These are phyloP conservation scores for Apodemia mormo DNA, from an alignment of 2,888 invertebrate genomes.

Conservation along the genomic window DNA sequence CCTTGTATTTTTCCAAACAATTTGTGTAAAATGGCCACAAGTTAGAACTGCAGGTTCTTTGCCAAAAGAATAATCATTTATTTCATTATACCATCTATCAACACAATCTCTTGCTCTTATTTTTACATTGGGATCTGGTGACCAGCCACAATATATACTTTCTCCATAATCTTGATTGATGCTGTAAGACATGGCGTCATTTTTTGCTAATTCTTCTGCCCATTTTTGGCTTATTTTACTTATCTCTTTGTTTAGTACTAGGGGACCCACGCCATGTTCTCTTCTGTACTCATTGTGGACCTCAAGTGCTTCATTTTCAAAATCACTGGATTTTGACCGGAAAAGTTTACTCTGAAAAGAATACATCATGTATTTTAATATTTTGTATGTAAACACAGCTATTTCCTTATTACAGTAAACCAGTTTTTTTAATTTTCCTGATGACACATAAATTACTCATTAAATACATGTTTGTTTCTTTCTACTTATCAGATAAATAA, in stretches of 20 bases:
- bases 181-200: constrained; percentile 84
- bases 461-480: neutral
- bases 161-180: constrained; percentile 85
- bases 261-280: constrained; percentile 69
- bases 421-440: neutral
- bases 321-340: constrained; percentile 61
- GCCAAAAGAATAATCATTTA: constrained; percentile 86
- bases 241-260: constrained; percentile 83
- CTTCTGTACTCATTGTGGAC: constrained; percentile 68
- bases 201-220: constrained; percentile 85
- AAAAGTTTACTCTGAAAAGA: constrained; percentile 70
- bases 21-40: constrained; percentile 88
- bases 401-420: neutral
- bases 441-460: neutral
- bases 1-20: constrained; percentile 89
- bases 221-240: constrained; percentile 85
- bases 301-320: constrained; percentile 68
- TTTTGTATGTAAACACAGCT: neutral
- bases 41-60: constrained; percentile 84
- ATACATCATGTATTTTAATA: constrained; percentile 23
- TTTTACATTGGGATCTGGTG: constrained; percentile 84
- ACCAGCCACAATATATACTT: constrained; percentile 87
- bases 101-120: constrained; percentile 86
- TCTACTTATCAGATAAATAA: neutral
- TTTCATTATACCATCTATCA: constrained; percentile 90